These are phyloP conservation scores for Actenoides hombroni DNA, from an alignment of 2,113 vertebrate species.

Conservation along the genomic window DNA sequence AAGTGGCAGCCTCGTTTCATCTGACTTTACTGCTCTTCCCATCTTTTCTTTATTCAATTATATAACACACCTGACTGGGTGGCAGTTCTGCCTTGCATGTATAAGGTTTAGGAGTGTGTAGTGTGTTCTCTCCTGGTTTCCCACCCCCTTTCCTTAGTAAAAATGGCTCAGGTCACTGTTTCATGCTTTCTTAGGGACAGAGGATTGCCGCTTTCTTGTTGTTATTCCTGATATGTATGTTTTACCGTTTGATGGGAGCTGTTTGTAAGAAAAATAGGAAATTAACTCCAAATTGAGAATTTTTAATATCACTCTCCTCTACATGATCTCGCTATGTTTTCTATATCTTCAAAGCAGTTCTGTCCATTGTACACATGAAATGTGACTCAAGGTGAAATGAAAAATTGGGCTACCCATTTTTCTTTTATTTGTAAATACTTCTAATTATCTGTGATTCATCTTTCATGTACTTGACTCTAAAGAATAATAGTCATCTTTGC, in stretches of 20 bases:
- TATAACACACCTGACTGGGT: neutral
- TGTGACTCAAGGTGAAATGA: neutral
- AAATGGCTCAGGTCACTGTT: neutral
- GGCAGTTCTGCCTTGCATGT: neutral
- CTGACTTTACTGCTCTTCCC: neutral
- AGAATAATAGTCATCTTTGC: neutral
- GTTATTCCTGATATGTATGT: neutral
- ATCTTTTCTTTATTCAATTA: neutral
- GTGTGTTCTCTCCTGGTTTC: neutral
- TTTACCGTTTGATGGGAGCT: neutral
- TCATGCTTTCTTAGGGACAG: neutral
- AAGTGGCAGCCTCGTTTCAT: neutral
- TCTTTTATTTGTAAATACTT: neutral
- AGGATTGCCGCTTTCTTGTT: neutral
- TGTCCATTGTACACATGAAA: neutral
- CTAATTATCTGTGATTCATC: neutral
- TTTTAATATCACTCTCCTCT: neutral
- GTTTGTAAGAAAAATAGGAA: neutral
- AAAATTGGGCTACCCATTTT: neutral
- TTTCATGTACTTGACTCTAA: neutral
- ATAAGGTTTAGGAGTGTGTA: neutral
- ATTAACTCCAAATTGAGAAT: neutral
- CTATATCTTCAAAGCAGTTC: neutral
- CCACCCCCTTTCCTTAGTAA: neutral
- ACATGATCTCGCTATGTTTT: neutral